Evolutionary conservation across 2,888 invertebrate species (phyloP), one percentile per base, ranked within the genome.

Genomic region (Megamerina dolium): DNA sequence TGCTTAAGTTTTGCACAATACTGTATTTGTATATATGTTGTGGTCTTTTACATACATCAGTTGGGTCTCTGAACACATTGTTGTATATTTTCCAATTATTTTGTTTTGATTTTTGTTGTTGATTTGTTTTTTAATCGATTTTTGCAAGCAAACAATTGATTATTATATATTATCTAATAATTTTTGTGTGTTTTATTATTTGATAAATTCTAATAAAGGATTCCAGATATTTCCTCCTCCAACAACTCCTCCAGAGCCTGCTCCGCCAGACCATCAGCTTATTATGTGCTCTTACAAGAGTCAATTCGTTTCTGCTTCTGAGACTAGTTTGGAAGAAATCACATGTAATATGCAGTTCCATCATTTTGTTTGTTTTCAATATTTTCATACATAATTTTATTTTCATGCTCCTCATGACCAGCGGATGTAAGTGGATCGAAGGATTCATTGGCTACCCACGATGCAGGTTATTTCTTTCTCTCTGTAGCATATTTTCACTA

Each of bases 191-290:
- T 38, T 34, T 43, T 23, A 33, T 21, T 16, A 33, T 14, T 14
- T 23, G 13, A 29, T 29, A 19, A 43, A 50, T 53, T 53, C 42
- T 47, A 48, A 52, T 59, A 42, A 66, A 83, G 85, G 85, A 63
- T 85, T 87, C 71, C 85, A 85, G 72, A 87, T 86, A 49, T 87
- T 86, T 70, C 87, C 87, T 52, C 86, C 85, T 48, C 86, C 87
- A 41, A 85, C 85, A 59, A 87, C 87, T 51, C 87, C 87, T 37
- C 87, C 87, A 29, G 87, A 87, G 70, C 87, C 87, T 35, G 87
- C 87, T 45, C 87, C 87, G 37, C 87, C 87, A 45, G 87, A 87
- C 68, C 83, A 84, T 68, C 77, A 79, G 60, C 79, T 80, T 75
- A 79, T 79, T 56, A 70, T 69, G 54, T 74, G 70, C 60, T 68